These are phyloP conservation scores for Neodiprion pinetum DNA, from an alignment of 1,140 invertebrate genomes.

Conservation along the genomic window DNA sequence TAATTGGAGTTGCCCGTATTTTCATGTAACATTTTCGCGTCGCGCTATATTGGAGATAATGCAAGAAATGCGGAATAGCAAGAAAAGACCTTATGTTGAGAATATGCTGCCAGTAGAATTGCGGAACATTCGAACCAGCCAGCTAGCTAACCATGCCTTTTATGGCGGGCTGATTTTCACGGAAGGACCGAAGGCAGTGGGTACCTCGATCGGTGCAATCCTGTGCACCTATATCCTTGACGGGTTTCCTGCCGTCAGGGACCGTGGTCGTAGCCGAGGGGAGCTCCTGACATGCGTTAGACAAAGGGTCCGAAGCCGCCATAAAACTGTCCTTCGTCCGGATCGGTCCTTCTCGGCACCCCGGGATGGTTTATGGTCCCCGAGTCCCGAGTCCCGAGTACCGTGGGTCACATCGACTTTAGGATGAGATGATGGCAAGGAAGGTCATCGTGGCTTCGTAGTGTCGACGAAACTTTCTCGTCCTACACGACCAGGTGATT, in stretches of 20 bases:
- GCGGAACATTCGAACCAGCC: neutral
- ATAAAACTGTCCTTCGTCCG: constrained; percentile 46
- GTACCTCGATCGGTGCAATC: constrained; percentile 12
- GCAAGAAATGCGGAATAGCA: neutral
- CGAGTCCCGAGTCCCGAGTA: neutral
- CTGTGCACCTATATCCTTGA: neutral
- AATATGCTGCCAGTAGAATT: neutral
- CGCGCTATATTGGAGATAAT: neutral
- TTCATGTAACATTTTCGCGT: no score
- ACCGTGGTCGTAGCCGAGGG: neutral
- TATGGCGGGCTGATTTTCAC: neutral
- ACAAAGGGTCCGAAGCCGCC: constrained; percentile 40
- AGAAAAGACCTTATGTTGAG: neutral
- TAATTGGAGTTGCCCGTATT: neutral
- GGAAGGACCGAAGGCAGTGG: constrained; percentile 11
- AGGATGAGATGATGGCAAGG: neutral
- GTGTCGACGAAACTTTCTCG: no score
- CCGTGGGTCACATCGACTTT: neutral
- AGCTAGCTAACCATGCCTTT: neutral
- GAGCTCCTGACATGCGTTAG: constrained; percentile 24
- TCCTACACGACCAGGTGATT: no score
- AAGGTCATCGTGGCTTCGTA: no score
- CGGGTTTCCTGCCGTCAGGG: neutral
- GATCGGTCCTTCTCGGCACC: constrained; percentile 1
- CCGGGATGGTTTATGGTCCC: neutral